Evolutionary conservation across 2,888 invertebrate genomes (phyloP).

Genomic region (Eupeodes latifasciatus): DNA sequence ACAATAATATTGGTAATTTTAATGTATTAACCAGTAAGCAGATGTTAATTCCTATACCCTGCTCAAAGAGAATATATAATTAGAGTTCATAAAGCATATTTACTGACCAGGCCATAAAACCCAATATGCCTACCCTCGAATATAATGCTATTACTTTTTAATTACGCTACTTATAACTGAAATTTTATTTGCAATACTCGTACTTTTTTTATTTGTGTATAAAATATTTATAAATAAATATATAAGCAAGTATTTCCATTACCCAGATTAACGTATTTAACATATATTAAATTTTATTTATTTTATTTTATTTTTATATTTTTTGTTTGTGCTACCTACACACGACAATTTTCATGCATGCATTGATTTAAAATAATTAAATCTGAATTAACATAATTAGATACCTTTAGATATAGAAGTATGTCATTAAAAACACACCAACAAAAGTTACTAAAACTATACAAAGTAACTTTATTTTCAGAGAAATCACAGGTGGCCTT

Average conservation of each 20-base stretch:
- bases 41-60: slow-evolving; percentile 33
- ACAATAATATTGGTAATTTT: not conserved
- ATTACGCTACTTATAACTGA: slow-evolving; percentile 32
- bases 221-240: not conserved
- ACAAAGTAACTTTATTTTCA: slow-evolving; percentile 11
- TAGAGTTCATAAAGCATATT: slow-evolving; percentile 19
- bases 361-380: slow-evolving; percentile 71
- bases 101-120: not conserved
- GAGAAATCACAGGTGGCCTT: not conserved
- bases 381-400: slow-evolving; percentile 73
- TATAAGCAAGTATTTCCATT: slow-evolving; percentile 12
- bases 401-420: slow-evolving; percentile 25
- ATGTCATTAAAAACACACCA: not conserved
- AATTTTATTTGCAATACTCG: slow-evolving; percentile 13
- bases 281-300: slow-evolving; percentile 37
- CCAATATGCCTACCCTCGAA: not conserved
- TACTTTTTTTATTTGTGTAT: not conserved
- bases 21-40: slow-evolving; percentile 12
- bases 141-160: slow-evolving; percentile 30
- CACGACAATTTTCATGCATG: slow-evolving; percentile 40
- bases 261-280: slow-evolving; percentile 40
- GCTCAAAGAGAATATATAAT: slow-evolving; percentile 17
- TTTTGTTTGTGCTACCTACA: not conserved
- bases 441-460: slow-evolving; percentile 23
- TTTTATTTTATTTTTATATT: not conserved